phyloP scores from a whole-genome alignment of 2,888 invertebrate species.

The Rugalucina vietnamica region DNA sequence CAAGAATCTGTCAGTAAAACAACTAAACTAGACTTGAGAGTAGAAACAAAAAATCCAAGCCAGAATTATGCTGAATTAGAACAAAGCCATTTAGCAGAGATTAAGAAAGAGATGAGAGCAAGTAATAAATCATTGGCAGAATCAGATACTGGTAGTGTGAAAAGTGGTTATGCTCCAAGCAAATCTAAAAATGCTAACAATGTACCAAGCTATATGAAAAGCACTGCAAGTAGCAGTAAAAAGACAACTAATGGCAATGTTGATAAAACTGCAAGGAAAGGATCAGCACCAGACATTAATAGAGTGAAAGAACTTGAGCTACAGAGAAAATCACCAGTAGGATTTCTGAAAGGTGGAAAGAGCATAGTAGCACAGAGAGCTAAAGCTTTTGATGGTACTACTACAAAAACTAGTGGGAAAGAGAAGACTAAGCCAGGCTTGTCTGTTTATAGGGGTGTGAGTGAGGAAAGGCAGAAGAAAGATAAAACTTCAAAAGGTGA shows the following conservation, averaged over 20 bases:
- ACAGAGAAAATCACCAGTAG: constrained; percentile 20
- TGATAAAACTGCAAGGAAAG: constrained; percentile 33
- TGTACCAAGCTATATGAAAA: constrained; percentile 52
- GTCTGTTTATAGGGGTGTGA: constrained; percentile 31
- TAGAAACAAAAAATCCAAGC: neutral
- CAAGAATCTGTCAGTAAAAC: constrained; percentile 14
- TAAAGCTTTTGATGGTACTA: constrained; percentile 40
- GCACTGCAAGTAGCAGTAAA: constrained; percentile 56
- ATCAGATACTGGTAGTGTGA: neutral
- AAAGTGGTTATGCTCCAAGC: neutral
- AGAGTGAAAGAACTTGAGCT: constrained; percentile 26
- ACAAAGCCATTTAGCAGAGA: neutral
- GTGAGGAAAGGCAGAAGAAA: constrained; percentile 31
- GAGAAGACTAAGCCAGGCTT: constrained; percentile 32
- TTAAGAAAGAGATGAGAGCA: constrained; percentile 11
- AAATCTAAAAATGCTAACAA: constrained; percentile 12
- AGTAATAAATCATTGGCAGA: neutral
- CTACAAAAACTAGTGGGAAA: constrained; percentile 16
- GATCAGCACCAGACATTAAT: constrained; percentile 50
- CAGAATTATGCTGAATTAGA: neutral
- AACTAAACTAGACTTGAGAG: neutral
- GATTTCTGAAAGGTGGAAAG: constrained; percentile 4
- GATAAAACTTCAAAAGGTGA: neutral
- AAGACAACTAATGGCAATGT: constrained; percentile 31
- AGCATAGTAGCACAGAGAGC: constrained; percentile 46